Evolutionary conservation across 2,797 vertebrate genomes (phyloP).

Genomic region (Pogonophryne albipinna): DNA sequence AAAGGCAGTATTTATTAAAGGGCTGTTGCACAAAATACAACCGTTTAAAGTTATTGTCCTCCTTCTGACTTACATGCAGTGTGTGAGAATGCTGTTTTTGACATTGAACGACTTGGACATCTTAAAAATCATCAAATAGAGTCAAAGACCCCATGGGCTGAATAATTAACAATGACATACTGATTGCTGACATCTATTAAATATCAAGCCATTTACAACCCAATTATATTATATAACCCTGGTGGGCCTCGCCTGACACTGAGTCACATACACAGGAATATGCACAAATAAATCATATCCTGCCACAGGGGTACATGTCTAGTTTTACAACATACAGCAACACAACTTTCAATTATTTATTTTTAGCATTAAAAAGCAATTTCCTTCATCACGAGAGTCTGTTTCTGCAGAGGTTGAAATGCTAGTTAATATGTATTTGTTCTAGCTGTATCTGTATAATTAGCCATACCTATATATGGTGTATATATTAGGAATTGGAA

Average conservation of each 20-base stretch:
- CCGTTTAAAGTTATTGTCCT: not conserved
- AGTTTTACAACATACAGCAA: not conserved
- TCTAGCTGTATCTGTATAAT: too few species aligned
- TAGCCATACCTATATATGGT: too few species aligned
- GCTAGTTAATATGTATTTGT: too few species aligned
- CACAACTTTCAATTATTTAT: not conserved
- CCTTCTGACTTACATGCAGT: not conserved
- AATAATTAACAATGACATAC: slow-evolving; percentile 2
- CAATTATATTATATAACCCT: slow-evolving; percentile 13
- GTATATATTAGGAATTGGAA: too few species aligned
- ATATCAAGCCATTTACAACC: not conserved
- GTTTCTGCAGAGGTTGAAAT: too few species aligned
- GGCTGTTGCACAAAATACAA: not conserved
- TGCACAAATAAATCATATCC: not conserved
- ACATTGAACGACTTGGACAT: slow-evolving; percentile 2
- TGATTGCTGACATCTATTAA: not conserved
- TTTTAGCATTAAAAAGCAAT: not conserved
- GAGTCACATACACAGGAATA: too few species aligned
- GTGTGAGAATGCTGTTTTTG: not conserved
- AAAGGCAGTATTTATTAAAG: not conserved
- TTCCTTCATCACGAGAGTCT: too few species aligned
- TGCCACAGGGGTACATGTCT: not conserved
- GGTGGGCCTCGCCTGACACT: too few species aligned
- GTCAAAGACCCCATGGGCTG: not conserved
- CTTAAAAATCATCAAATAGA: not conserved